A percentile compares a stretch with the other conserved stretches of the same genome.
Evolutionary conservation across 2,797 vertebrate genomes (phyloP).

Genomic region (Acipenser ruthenus): DNA sequence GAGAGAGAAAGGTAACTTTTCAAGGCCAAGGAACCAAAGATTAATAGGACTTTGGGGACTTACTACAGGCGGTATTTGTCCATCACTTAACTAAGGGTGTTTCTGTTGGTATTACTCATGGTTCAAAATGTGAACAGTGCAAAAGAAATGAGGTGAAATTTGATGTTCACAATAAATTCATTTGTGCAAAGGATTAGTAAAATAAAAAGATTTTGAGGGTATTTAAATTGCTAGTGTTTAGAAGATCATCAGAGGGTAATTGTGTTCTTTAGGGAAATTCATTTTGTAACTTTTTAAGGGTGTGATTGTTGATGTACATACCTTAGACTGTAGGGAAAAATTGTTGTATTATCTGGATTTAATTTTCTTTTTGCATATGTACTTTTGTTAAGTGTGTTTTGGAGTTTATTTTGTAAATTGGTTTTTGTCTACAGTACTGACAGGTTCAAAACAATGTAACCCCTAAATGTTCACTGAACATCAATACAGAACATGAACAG

Average conservation of each 20-base stretch:
- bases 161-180: conserved; percentile 30
- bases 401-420: conserved; percentile 41
- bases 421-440: conserved; percentile 44
- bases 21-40: too few species aligned
- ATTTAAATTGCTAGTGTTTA: too few species aligned
- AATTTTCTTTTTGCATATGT: conserved; percentile 34
- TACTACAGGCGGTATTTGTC: conserved; percentile 31
- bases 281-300: not conserved
- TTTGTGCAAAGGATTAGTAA: not conserved
- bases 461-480: conserved; percentile 33
- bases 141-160: conserved; percentile 34
- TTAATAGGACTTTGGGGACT: not conserved
- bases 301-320: conserved; percentile 1
- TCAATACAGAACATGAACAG: not conserved
- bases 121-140: conserved; percentile 34
- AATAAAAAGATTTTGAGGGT: too few species aligned
- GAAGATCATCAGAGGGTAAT: too few species aligned
- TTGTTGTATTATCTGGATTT: conserved; percentile 45
- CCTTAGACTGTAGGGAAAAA: conserved; percentile 46
- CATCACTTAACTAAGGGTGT: conserved; percentile 11
- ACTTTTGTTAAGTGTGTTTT: conserved; percentile 41
- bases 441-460: conserved; percentile 55
- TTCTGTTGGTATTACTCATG: conserved; percentile 13
- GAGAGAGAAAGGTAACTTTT: conserved; percentile 94
- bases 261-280: too few species aligned